Conservation (phyloP, 1,140 invertebrate species). For the Chymomyza costata region DNA sequence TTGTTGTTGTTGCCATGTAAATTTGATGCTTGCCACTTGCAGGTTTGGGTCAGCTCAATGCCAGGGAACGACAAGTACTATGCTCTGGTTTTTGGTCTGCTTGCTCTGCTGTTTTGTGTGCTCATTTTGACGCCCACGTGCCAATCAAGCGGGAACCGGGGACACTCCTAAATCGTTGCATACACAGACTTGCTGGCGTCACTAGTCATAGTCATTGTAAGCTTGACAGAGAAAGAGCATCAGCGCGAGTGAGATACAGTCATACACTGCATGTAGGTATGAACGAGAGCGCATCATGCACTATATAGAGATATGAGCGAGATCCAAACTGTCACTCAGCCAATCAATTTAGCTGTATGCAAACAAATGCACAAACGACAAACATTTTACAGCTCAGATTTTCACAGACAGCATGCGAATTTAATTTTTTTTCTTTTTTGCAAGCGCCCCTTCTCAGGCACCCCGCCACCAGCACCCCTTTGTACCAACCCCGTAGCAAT, state of each 20-base stretch:
- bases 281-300: constrained; percentile 7
- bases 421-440: too few species aligned
- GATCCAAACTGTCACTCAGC: constrained; percentile 55
- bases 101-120: constrained; percentile 11
- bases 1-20: constrained; percentile 28
- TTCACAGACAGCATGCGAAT: too few species aligned
- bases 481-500: constrained; percentile 1
- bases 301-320: not conserved
- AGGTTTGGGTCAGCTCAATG: constrained; percentile 26
- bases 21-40: constrained; percentile 34
- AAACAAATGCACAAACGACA: constrained; percentile 45
- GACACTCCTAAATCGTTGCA: too few species aligned
- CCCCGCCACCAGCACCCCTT: constrained; percentile 4
- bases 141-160: constrained; percentile 34
- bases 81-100: too few species aligned
- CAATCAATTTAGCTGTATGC: constrained; percentile 62
- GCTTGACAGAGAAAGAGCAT: constrained; percentile 3
- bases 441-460: too few species aligned
- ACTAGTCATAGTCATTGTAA: constrained; percentile 20
- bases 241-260: constrained; percentile 9
- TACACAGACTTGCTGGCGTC: too few species aligned
- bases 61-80: too few species aligned
- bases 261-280: too few species aligned
- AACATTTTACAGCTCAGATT: not conserved
- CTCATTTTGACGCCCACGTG: constrained; percentile 57